Base-by-base conservation (phyloP, 2,888 invertebrate genomes). In the Cryptocephalus primarius region DNA sequence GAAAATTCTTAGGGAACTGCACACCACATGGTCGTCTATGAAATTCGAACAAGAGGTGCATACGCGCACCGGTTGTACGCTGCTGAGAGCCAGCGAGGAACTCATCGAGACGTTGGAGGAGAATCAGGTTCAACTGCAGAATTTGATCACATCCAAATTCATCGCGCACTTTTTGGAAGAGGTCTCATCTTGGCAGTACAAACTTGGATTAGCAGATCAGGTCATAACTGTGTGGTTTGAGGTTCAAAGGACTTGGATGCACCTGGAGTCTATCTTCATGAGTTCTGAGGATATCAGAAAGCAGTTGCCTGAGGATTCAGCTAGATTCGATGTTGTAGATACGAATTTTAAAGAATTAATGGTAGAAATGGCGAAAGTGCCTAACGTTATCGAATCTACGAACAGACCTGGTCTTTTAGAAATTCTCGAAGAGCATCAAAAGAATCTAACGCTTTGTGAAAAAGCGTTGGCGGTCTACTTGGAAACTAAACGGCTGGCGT, bases 261-360 rank as follows among this genome's bases (percentile, higher is more conserved):
- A 96, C 72, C 77, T 96, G 51, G 95, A 96, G 72, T 93, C 93
- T 60, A 96, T 96, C 66, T 96, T 96, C 68, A 94, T 95, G 83
- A 94, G 93, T 55, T 94, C 95, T 0, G 94, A 96, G 68, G 96
- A 96, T 69, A 96, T 96, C 57, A 78, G 94, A 48, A 88, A 86
- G 63, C 94, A 96, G 67, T 72, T 96, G 45, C 95, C 96, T 2
- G 86, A 90, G 54, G 96, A 96, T 71, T 92, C 95, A 0, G 83
- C 84, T 45, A 77, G 95, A 64, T 96, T 96, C 70, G 90, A 93
- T 71, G 80, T 80, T 56, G 90, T 95, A 56, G 95, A 96, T 67
- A 73, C 77, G 9, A 88, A 92, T 62, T 96, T 96, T 68, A 93
- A 92, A 71, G 83, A 78, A 60, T 72, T 90, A 59, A 85, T 88